These are phyloP conservation scores for Notoglanidium macrostoma DNA, from an alignment of 2,797 vertebrate genomes.

Conservation along the genomic window DNA sequence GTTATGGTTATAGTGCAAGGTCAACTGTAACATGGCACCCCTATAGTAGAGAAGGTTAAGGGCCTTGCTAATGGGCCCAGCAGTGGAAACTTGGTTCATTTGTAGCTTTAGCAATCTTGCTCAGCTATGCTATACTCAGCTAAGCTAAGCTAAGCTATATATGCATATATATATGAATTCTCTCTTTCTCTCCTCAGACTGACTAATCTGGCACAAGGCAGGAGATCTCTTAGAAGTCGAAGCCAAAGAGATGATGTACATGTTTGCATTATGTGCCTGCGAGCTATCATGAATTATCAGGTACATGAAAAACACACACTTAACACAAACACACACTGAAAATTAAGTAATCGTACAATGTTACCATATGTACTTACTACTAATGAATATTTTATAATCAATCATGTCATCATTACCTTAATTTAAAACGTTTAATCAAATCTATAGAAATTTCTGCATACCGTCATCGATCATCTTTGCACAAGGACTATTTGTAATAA, in stretches of 20 bases:
- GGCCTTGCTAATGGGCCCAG: background rate
- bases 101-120: background rate
- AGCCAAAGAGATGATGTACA: slow-evolving; percentile 93
- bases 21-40: background rate
- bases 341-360: background rate
- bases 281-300: slow-evolving; percentile 99
- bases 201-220: slow-evolving; percentile 77
- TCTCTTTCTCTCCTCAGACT: slow-evolving; percentile 72
- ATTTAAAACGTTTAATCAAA: background rate
- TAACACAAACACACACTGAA: background rate
- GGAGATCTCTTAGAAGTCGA: slow-evolving; percentile 78
- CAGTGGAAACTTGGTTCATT: background rate
- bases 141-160: background rate
- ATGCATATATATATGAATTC: background rate
- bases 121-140: background rate
- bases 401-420: background rate
- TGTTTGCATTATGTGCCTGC: slow-evolving; percentile 95
- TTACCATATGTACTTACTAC: background rate
- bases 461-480: background rate
- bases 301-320: slow-evolving; percentile 62
- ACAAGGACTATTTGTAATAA: background rate
- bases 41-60: background rate
- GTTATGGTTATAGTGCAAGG: background rate
- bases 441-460: background rate
- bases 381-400: background rate